Percentiles rank a stretch among this genome's conserved stretches.
Evolutionary conservation across 2,797 vertebrate species (phyloP).

Genomic region (Graptemys geographica): DNA sequence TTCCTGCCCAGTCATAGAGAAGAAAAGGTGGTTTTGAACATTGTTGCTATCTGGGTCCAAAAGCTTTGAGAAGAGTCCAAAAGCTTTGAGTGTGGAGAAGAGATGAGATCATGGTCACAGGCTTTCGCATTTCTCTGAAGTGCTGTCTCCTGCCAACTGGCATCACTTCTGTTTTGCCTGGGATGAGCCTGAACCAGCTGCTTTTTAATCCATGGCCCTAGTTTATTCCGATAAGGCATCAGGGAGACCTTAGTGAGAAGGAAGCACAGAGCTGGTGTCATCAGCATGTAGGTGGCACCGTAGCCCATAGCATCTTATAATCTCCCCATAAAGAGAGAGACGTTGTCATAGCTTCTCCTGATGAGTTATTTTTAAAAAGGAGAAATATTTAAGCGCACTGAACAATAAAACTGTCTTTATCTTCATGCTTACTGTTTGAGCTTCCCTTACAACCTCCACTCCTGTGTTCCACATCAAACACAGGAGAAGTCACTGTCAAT

Average conservation of each 20-base stretch:
- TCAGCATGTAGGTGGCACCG: neutral
- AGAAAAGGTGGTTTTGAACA: neutral
- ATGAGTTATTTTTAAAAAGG: neutral
- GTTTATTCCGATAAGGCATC: neutral
- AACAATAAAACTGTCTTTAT: neutral
- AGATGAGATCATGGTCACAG: neutral
- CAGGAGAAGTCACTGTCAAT: neutral
- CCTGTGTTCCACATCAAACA: neutral
- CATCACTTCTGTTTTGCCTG: neutral
- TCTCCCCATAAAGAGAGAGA: neutral
- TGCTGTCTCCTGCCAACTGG: neutral
- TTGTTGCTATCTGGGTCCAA: neutral
- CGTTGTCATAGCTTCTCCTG: conserved; percentile 24
- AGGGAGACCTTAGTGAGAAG: neutral
- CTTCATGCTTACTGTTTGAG: conserved; percentile 7
- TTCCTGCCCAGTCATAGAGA: neutral
- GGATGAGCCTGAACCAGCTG: neutral
- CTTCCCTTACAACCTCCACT: neutral
- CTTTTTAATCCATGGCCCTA: neutral
- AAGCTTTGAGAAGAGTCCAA: neutral
- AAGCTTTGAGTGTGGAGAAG: neutral
- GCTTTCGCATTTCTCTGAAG: neutral
- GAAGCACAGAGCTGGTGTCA: conserved; percentile 3
- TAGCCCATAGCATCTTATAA: neutral
- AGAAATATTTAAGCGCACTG: neutral